Evolutionary conservation across 2,113 vertebrate species (phyloP).

Genomic region (Antennarius striatus): DNA sequence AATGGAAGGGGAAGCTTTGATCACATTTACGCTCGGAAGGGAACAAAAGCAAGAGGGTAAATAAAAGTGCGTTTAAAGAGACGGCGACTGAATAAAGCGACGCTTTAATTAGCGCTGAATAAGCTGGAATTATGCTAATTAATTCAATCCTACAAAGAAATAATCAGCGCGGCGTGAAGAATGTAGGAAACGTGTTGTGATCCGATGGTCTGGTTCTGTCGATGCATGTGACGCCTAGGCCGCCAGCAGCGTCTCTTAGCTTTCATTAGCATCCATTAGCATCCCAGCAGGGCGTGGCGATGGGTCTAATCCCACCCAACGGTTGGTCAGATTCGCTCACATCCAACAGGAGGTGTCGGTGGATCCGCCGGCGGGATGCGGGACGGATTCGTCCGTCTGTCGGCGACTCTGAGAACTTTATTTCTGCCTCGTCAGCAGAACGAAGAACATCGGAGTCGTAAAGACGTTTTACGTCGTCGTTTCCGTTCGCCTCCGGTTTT

Average conservation of each 20-base stretch:
- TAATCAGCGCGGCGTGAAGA: slow-evolving; percentile 58
- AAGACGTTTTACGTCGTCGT: no score
- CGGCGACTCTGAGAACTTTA: no score
- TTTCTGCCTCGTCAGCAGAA: no score
- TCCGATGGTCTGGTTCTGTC: slow-evolving; percentile 56
- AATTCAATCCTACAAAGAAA: slow-evolving; percentile 66
- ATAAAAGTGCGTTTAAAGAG: slow-evolving; percentile 44
- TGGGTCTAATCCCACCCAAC: no score
- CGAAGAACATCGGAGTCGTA: no score
- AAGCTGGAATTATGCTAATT: slow-evolving; percentile 61
- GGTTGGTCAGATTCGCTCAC: no score
- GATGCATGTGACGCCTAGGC: slow-evolving; percentile 46
- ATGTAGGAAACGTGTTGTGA: slow-evolving; percentile 56
- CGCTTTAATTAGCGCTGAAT: slow-evolving; percentile 55
- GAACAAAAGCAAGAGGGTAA: slow-evolving; percentile 51
- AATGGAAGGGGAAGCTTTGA: slow-evolving; percentile 59
- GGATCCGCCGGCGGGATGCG: no score
- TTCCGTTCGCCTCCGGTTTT: no score
- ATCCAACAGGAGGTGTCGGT: no score
- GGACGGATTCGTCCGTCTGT: no score
- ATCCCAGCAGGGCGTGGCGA: no score
- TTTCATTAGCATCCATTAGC: no score
- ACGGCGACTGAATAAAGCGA: slow-evolving; percentile 46
- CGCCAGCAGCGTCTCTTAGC: slow-evolving; percentile 54
- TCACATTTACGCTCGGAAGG: slow-evolving; percentile 52